Percentiles rank a stretch among this genome's conserved stretches.
Evolutionary conservation across 2,797 vertebrate genomes (phyloP).

Genomic region (Urosaurus nigricauda): DNA sequence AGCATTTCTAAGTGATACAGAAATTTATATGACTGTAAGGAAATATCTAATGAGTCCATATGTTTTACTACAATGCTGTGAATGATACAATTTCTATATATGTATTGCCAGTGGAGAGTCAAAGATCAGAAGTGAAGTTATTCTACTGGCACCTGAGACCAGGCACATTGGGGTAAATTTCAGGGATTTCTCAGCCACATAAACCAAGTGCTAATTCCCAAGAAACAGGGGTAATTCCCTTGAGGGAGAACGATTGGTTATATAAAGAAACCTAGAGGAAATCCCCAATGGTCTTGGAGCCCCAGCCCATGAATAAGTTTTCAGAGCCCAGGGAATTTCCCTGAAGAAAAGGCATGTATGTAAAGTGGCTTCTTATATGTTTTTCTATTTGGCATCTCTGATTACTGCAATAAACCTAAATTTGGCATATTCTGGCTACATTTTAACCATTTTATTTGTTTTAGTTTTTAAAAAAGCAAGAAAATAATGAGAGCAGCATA

Average conservation of each 20-base stretch:
- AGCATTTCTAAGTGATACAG: not conserved
- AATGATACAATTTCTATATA: not conserved
- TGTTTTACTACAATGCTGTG: not conserved
- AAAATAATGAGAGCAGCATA: not conserved
- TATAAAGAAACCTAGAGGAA: constrained; percentile 9
- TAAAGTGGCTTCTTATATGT: not conserved
- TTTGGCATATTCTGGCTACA: not conserved
- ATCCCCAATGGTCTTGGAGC: not conserved
- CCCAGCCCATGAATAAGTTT: not conserved
- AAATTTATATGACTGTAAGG: not conserved
- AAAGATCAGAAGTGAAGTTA: not conserved
- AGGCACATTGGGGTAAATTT: not conserved
- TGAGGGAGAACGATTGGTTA: not conserved
- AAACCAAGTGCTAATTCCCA: not conserved
- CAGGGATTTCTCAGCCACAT: constrained; percentile 1
- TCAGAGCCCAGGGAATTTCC: not conserved
- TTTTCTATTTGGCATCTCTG: constrained; percentile 16
- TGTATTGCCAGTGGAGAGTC: not conserved
- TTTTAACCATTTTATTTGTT: constrained; percentile 2
- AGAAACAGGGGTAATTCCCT: not conserved
- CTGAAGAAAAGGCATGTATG: not conserved
- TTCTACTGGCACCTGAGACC: not conserved
- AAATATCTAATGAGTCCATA: not conserved
- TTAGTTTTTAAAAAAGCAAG: not conserved
- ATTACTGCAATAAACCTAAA: not conserved